These are phyloP conservation scores for Zaprionus capensis DNA, from an alignment of 1,140 invertebrate species.

Conservation along the genomic window DNA sequence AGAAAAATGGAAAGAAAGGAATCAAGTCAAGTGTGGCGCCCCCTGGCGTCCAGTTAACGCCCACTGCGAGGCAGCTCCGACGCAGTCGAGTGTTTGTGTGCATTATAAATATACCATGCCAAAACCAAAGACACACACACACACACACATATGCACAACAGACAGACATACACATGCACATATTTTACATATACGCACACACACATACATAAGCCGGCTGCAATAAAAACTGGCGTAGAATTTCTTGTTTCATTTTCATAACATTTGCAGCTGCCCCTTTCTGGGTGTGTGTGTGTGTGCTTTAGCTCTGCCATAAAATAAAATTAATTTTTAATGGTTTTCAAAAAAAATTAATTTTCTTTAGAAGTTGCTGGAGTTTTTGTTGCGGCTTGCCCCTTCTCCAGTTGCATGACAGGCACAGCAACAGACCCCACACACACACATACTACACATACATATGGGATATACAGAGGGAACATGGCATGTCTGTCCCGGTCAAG, in stretches of 20 bases:
- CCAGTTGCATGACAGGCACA: slow-evolving; percentile 40
- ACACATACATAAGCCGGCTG: slow-evolving; percentile 8
- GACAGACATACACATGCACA: background rate
- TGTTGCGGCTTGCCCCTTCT: slow-evolving; percentile 47
- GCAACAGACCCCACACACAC: background rate
- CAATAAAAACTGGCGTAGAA: slow-evolving; percentile 50
- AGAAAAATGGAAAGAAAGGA: slow-evolving; percentile 57
- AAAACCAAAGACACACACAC: slow-evolving; percentile 34
- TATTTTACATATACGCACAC: slow-evolving; percentile 3
- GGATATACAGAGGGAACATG: background rate
- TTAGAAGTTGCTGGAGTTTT: slow-evolving; percentile 61
- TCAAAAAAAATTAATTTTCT: slow-evolving; percentile 79
- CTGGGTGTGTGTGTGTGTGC: slow-evolving; percentile 18
- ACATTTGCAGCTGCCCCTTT: slow-evolving; percentile 53
- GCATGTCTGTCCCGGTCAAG: slow-evolving; percentile 30
- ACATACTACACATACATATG: slow-evolving; percentile 13
- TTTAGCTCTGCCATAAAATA: slow-evolving; percentile 61
- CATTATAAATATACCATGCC: slow-evolving; percentile 77
- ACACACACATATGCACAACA: background rate
- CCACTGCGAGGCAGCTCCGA: slow-evolving; percentile 28
- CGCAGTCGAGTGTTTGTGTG: slow-evolving; percentile 67
- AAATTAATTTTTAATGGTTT: slow-evolving; percentile 82
- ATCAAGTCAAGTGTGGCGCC: slow-evolving; percentile 72
- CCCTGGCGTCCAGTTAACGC: slow-evolving; percentile 51
- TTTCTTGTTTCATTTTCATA: slow-evolving; percentile 57